Conservation (phyloP, 2,797 vertebrate species). For the Falco biarmicus region DNA sequence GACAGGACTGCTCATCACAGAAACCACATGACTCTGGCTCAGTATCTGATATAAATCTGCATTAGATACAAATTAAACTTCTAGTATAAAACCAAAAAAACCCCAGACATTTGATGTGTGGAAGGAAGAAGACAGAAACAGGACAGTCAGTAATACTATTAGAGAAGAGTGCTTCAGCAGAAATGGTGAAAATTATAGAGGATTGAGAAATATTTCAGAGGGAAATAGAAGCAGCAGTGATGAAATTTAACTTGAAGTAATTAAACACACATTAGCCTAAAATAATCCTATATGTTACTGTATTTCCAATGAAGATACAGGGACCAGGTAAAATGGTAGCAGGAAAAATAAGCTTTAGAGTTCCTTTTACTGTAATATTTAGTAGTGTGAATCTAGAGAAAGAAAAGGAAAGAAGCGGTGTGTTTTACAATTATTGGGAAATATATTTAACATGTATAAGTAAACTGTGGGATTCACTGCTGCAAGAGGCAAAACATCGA, state of each 20-base stretch:
- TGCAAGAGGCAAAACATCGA: background rate
- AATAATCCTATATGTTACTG: background rate
- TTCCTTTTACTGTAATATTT: background rate
- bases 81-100: background rate
- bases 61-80: background rate
- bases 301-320: background rate
- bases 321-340: background rate
- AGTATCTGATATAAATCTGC: background rate
- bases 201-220: slow-evolving; percentile 36
- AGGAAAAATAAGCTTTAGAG: background rate
- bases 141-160: background rate
- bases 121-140: background rate
- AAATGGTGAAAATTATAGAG: slow-evolving; percentile 2
- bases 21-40: background rate
- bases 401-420: background rate
- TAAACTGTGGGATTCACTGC: background rate
- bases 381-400: background rate
- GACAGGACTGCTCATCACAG: background rate
- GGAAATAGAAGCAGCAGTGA: background rate
- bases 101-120: background rate
- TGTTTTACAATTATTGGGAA: background rate
- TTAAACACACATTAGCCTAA: slow-evolving; percentile 3
- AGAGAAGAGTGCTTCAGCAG: background rate
- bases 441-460: background rate
- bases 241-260: slow-evolving; percentile 40